Evolutionary conservation across 2,797 vertebrate genomes (phyloP), one percentile per base, ranked within the genome.

Genomic region (Muscicapa striata): DNA sequence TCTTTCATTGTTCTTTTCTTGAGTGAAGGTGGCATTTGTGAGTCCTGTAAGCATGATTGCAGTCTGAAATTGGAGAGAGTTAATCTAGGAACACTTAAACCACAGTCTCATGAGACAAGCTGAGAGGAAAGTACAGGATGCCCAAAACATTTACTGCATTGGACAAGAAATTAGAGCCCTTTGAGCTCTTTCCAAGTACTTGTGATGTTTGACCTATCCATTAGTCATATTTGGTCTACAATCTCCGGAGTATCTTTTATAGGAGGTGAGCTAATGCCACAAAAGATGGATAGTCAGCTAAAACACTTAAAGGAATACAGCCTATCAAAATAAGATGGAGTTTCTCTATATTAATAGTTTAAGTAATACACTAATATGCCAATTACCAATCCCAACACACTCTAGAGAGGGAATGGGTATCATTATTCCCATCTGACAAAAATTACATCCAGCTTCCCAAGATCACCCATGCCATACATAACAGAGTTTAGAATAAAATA

Each of bases 111-210:
- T 55, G 81, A 75, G 90, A 91, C 36, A 19, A 59, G 43, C 61
- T 77, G 73, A 89, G 61, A 3, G 4, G 43, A 89, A 95, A 87
- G 32, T 70, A 92, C 62, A 75, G 68, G 77, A 82, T 93, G 90
- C 78, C 61, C 58, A 89, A 95, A 95, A 68, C 57, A 63, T 95
- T 94, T 83, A 57, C 78, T 80, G 46, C 70, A 55, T 58, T 41
- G 62, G 68, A 91, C 43, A 74, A 93, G 82, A 91, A 92, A 85
- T 13, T 62, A 21, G 51, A 92, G 40, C 13, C 40, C 85, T 92
- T 40, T 95, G 75, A 93, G 61, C 40, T 75, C 62, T 91, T 94
- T 93, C 87, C 72, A 95, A 89, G 73, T 75, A 45, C 58, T 94
- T 87, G 36, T 81, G 84, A 80, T 77, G 13, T 93, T 94, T 87